Evolutionary conservation across 1,140 invertebrate genomes (phyloP), one percentile per base, ranked within the genome.

Genomic region (Eriosoma lanigerum): DNA sequence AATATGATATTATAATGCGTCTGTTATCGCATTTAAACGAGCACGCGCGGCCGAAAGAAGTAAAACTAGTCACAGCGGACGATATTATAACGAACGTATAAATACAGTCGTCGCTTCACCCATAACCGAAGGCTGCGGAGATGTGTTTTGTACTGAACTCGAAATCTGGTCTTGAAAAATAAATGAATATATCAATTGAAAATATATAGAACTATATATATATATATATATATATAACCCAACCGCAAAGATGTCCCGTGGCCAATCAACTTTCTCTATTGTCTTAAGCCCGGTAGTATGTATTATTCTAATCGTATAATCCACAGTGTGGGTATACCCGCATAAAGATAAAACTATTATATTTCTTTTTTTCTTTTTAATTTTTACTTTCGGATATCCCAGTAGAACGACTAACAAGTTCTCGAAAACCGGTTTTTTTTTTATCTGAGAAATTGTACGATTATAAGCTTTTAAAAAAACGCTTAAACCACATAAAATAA

Each of bases 211-310:
- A 29, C n/a, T 12, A 26, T 26, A 58, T 26, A 8, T 38, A 38
- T 38, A 38, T 38, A 38, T 38, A 8, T 38, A 38, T 38, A n/a
- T 50, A 24, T 48, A 60, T 19, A 17, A 29, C 60, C 52, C 24
- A 60, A 19, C 13, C 72, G 64, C 64, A 46, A 19, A 32, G 75
- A 78, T 60, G 38, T 60, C 75, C 75, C 75, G 75, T 78, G 75
- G 75, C 75, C 75, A 78, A 46, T 78, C 72, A 46, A 78, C 75
- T 78, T 78, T 78, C 75, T 78, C 75, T 78, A 78, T 78, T 78
- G 75, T 78, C 19, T 78, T 8, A 78, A 78, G 75, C 52, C 72
- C 68, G 26, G 68, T 75, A 78, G 75, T 60, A 10, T 48, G 54
- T 76, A n/a, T 76, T 32, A 62, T 62, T 52, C 26, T 72, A n/a